Base-by-base conservation (phyloP, 2,888 invertebrate species). In the Pegoplata infirma region DNA sequence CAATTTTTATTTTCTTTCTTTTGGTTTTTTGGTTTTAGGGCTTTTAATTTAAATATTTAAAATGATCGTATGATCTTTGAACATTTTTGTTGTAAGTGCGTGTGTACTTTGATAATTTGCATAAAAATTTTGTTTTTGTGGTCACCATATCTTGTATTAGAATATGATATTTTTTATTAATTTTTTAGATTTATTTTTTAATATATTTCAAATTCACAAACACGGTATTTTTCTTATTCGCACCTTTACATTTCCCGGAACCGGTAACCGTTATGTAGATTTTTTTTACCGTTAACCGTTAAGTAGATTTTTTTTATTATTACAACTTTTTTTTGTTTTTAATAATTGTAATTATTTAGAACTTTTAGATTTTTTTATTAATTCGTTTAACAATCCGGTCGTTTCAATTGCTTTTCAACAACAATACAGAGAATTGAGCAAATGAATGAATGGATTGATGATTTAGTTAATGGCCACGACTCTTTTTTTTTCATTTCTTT, bases 201-300 rank as follows among this genome's bases (percentile, higher is more conserved):
- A 32, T 10, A 5, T 28, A 4, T 5, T 28, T 28, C 1, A n/a
- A n/a, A n/a, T 28, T 28, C 6, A 3, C 6, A 28, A 28, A 6
- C 1, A 10, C 8, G 3, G 1, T 46, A 23, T 25, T 23, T 46
- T 44, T 14, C 5, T 16, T 3, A 17, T n/a, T n/a, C 28, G n/a
- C 55, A 55, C 46, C 19, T 56, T 47, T 40, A 47, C 7, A 47
- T 32, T 56, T 67, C 21, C 46, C 46, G n/a, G 14, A 2, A n/a
- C 19, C 40, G 12, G 0, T 1, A 23, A 36, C 17, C n/a, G n/a
- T 23, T 23, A 12, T 23, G 8, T 40, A 32, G 1, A 3, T 32
- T 32, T 10, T 10, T 32, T 32, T 23, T 10, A 32, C 1, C n/a
- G n/a, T 32, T 32, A 10, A 5, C 6, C 6, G 10, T 32, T 8